Percentiles rank a stretch among this genome's conserved stretches.
Evolutionary conservation across 1,140 invertebrate species (phyloP).

Genomic region (Asbolus verrucosus): DNA sequence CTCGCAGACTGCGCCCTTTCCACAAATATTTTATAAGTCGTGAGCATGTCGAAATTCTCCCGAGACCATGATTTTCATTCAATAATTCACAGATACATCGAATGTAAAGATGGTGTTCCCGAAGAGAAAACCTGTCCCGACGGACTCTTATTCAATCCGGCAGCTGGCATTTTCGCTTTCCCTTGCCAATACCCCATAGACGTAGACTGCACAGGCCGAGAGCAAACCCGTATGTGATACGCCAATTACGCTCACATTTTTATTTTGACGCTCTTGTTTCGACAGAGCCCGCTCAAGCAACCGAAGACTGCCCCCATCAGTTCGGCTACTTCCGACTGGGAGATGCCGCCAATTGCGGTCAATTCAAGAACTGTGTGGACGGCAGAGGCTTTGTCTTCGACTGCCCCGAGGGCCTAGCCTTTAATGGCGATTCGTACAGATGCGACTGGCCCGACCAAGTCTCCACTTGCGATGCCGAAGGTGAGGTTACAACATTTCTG

Average conservation of each 20-base stretch:
- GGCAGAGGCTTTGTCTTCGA: constrained; percentile 71
- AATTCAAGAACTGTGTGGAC: constrained; percentile 87
- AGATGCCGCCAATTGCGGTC: constrained; percentile 79
- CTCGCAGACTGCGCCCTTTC: no score
- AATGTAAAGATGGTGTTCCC: constrained; percentile 78
- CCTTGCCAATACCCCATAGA: constrained; percentile 88
- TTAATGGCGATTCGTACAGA: constrained; percentile 79
- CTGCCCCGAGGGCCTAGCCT: constrained; percentile 83
- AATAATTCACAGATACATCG: constrained; percentile 67
- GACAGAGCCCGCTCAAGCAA: constrained; percentile 74
- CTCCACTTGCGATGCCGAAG: constrained; percentile 80
- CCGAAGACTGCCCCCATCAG: constrained; percentile 85
- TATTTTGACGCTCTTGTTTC: constrained; percentile 45
- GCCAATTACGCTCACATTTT: no score
- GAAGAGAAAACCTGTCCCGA: constrained; percentile 86
- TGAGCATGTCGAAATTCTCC: no score
- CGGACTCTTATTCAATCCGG: constrained; percentile 85
- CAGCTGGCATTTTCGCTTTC: constrained; percentile 76
- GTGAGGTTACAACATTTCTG: no score
- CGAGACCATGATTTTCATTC: constrained; percentile 12
- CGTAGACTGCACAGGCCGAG: constrained; percentile 79
- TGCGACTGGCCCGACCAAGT: constrained; percentile 92
- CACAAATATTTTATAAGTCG: constrained; percentile 33
- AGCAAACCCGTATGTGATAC: constrained; percentile 75
- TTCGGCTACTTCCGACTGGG: constrained; percentile 85